Percentiles rank a stretch among this genome's conserved stretches.
phyloP scores from a whole-genome alignment of 2,797 vertebrate genomes.

The Melanotaenia parkinsoni region DNA sequence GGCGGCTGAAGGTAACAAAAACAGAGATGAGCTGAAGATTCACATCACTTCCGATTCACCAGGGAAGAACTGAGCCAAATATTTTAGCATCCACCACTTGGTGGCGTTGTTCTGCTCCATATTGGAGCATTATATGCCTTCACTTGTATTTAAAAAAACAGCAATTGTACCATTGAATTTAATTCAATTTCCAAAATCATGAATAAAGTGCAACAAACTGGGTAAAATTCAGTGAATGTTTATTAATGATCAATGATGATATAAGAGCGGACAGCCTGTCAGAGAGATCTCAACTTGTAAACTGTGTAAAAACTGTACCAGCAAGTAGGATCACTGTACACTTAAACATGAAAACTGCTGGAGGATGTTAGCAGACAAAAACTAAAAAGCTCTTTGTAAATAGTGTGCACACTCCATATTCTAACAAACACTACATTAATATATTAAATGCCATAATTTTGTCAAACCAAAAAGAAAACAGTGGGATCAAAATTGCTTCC shows the following conservation, averaged over 20 bases:
- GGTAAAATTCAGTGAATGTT: slow-evolving; percentile 75
- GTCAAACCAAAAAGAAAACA: slow-evolving; percentile 63
- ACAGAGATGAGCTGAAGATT: slow-evolving; percentile 40
- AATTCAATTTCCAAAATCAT: not conserved
- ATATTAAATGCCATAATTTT: slow-evolving; percentile 79
- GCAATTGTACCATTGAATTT: not conserved
- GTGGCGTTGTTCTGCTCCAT: slow-evolving; percentile 65
- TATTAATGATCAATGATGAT: slow-evolving; percentile 80
- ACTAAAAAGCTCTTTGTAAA: slow-evolving; percentile 64
- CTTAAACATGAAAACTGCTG: slow-evolving; percentile 61
- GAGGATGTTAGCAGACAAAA: slow-evolving; percentile 65
- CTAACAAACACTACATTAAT: slow-evolving; percentile 68
- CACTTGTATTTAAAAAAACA: slow-evolving; percentile 19
- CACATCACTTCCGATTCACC: slow-evolving; percentile 19
- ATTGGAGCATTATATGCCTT: slow-evolving; percentile 59
- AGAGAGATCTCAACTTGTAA: slow-evolving; percentile 59
- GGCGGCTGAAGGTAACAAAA: slow-evolving; percentile 13
- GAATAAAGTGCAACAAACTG: slow-evolving; percentile 6
- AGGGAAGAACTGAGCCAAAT: not conserved
- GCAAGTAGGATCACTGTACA: slow-evolving; percentile 69
- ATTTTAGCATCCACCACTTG: slow-evolving; percentile 18
- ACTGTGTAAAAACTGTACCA: slow-evolving; percentile 67
- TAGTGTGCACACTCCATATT: slow-evolving; percentile 66
- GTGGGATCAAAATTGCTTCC: slow-evolving; percentile 59
- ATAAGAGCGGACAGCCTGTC: slow-evolving; percentile 72